Base-by-base conservation (phyloP, 2,888 invertebrate genomes). In the Yponomeuta plumbellus region DNA sequence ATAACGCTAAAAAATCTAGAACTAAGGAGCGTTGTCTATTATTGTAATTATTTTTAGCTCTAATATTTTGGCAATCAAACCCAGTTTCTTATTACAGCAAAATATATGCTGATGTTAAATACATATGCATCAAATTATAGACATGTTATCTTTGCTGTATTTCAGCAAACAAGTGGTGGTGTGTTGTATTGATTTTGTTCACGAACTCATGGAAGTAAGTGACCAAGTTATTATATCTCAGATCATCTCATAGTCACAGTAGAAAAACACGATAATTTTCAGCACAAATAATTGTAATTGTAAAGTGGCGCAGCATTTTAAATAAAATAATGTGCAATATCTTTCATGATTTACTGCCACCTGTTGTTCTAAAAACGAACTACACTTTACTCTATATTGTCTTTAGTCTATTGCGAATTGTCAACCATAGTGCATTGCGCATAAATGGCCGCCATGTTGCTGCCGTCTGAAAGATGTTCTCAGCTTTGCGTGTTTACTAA, bases 401-500 rank as follows among this genome's bases (percentile, higher is more conserved):
- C 86, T 90, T 84, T 88, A 81, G 83, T 85, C 83, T 82, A 83
- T 83, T 86, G 85, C 86, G 86, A 90, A 89, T 88, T 91, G 91
- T 91, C 91, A 91, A 91, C 88, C 90, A 85, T 87, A 91, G 84
- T 91, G 91, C 91, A 91, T 89, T 91, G 91, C 91, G 91, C 91
- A 91, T 91, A 91, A 88, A 91, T 91, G 91, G 91, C 91, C 91
- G 92, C 92, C 92, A 92, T 92, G 91, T 92, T 92, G 90, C 91
- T 90, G 88, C 90, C 88, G 91, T 90, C 91, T 90, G 91, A 88
- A 86, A 88, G 91, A 90, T 91, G 89, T 91, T 91, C 91, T 87
- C 88, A 86, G 88, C 87, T 91, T 84, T 88, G 85, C 90, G 88
- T 91, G 91, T 92, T 92, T 92, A 91, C 91, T 89, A 91, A 88